Percentiles rank a stretch among this genome's conserved stretches.
phyloP scores from a whole-genome alignment of 2,797 vertebrate genomes.

The Argentina silus region DNA sequence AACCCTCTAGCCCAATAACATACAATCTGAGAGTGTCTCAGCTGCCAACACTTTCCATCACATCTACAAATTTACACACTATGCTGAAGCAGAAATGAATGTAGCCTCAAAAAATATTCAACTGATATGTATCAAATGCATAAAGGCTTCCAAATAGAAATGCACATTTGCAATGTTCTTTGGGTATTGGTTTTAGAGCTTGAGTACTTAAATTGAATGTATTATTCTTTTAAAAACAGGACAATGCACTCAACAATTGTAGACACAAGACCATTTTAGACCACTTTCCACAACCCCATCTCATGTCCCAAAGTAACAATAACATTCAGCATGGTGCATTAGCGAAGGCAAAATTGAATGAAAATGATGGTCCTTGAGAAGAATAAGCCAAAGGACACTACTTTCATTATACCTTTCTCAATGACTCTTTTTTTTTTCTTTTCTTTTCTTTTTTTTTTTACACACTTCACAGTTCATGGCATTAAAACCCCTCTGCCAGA shows the following conservation, averaged over 20 bases:
- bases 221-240: conserved; percentile 30
- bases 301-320: conserved; percentile 41
- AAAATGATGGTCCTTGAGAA: conserved; percentile 40
- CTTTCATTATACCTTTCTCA: conserved; percentile 8
- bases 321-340: conserved; percentile 59
- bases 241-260: conserved; percentile 49
- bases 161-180: conserved; percentile 71
- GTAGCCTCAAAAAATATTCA: conserved; percentile 28
- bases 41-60: conserved; percentile 23
- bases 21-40: conserved; percentile 14
- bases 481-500: not conserved
- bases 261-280: conserved; percentile 42
- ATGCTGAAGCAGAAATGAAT: conserved; percentile 43
- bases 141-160: conserved; percentile 64
- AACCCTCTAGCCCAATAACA: conserved; percentile 16
- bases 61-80: conserved; percentile 28
- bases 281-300: conserved; percentile 19
- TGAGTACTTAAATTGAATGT: conserved; percentile 38
- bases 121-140: conserved; percentile 70
- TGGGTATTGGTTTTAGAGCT: conserved; percentile 73
- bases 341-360: conserved; percentile 51
- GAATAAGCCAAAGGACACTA: conserved; percentile 35
- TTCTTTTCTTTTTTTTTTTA: too few relatives aligned
- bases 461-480: conserved; percentile 24
- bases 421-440: too few relatives aligned